Percentiles rank a stretch among this genome's conserved stretches.
These are phyloP conservation scores for Nannoperca obscura DNA, from an alignment of 2,797 vertebrate species.

Conservation along the genomic window DNA sequence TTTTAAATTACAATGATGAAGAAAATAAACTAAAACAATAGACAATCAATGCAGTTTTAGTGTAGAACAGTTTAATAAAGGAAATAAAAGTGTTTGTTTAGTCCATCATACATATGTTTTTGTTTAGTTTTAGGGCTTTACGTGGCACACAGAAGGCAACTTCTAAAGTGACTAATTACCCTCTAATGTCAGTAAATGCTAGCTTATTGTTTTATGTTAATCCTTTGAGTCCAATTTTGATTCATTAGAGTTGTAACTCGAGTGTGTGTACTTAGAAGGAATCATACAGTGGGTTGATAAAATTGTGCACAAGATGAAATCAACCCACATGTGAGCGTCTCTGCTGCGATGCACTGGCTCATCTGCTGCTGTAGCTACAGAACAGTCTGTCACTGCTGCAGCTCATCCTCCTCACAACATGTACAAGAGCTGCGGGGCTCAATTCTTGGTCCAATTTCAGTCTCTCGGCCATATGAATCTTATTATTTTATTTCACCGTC, in stretches of 20 bases:
- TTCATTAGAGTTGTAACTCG: background rate
- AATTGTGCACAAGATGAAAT: slow-evolving; percentile 36
- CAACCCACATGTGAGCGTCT: slow-evolving; percentile 34
- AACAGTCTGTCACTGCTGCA: slow-evolving; percentile 1
- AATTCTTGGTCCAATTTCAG: slow-evolving; percentile 6
- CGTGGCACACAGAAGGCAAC: background rate
- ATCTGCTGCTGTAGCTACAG: slow-evolving; percentile 9
- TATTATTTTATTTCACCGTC: slow-evolving; percentile 11
- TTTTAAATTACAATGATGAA: background rate
- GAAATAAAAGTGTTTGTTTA: background rate
- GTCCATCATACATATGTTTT: background rate
- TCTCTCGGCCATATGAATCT: background rate
- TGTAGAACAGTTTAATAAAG: background rate
- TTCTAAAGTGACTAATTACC: slow-evolving; percentile 2
- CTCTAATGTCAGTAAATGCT: background rate
- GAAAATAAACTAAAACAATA: background rate
- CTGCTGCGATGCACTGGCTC: slow-evolving; percentile 21
- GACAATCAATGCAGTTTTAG: background rate
- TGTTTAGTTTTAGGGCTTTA: background rate
- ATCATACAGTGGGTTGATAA: slow-evolving; percentile 16
- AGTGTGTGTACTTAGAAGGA: slow-evolving; percentile 16
- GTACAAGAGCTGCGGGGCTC: slow-evolving; percentile 13
- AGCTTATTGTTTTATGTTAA: background rate
- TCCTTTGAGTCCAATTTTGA: slow-evolving; percentile 1
- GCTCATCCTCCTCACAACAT: slow-evolving; percentile 6